phyloP scores from a whole-genome alignment of 1,140 invertebrate genomes.

The Neotoxoptera formosana region DNA sequence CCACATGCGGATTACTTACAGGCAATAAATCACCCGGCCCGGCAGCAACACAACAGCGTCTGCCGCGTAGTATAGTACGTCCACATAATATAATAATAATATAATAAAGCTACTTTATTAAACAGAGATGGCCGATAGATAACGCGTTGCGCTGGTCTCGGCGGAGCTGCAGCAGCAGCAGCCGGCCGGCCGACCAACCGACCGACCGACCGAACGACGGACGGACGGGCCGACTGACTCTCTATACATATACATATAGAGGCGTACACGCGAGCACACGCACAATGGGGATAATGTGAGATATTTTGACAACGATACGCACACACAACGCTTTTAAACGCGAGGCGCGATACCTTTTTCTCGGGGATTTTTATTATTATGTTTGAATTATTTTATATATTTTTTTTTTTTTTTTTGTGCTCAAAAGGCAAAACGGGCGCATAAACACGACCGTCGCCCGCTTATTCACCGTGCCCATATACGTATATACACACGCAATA shows the following conservation, averaged over 20 bases:
- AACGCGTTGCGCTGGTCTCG: background rate
- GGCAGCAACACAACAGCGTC: background rate
- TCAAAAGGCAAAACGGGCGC: constrained; percentile 33
- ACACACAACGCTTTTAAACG: background rate
- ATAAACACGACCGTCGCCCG: background rate
- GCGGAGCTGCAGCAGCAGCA: background rate
- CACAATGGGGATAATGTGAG: constrained; percentile 26
- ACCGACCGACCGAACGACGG: background rate
- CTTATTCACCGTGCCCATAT: background rate
- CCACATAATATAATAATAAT: constrained; percentile 28
- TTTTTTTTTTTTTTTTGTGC: constrained; percentile 17
- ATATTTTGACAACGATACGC: constrained; percentile 51
- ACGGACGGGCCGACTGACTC: background rate
- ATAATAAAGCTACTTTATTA: constrained; percentile 54
- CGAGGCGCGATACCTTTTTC: background rate
- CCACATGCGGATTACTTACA: constrained; percentile 43
- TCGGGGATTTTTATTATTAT: constrained; percentile 17
- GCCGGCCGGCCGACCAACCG: background rate
- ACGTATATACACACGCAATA: background rate
- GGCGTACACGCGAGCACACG: too few relatives aligned
- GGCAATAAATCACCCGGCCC: constrained; percentile 46
- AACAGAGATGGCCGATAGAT: constrained; percentile 30
- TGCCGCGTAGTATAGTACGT: background rate
- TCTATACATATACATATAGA: too few relatives aligned
- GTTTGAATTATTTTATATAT: background rate